phyloP scores from a whole-genome alignment of 2,888 invertebrate species.

The Erpobdella octoculata region DNA sequence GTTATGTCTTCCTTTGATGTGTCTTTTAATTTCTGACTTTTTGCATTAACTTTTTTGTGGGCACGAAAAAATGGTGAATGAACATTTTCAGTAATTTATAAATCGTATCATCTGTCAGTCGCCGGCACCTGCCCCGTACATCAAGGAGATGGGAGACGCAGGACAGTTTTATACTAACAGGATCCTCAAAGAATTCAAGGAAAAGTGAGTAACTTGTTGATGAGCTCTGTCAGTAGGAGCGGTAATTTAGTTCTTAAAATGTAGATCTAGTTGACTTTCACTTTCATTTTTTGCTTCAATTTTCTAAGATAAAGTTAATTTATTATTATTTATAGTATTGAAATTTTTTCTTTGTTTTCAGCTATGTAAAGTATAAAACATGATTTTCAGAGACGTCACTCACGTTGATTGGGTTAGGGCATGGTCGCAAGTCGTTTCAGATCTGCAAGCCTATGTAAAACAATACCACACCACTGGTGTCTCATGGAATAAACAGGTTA shows the following conservation, averaged over 20 bases:
- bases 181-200: slow-evolving; percentile 94
- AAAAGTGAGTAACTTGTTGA: slow-evolving; percentile 61
- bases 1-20: too few species aligned
- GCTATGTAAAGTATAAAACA: too few species aligned
- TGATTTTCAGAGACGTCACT: slow-evolving; percentile 65
- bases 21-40: neutral
- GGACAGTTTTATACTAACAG: slow-evolving; percentile 96
- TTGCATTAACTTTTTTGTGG: neutral
- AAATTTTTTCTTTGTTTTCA: too few species aligned
- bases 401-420: slow-evolving; percentile 92
- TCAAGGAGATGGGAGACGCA: slow-evolving; percentile 97
- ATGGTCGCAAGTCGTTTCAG: slow-evolving; percentile 77
- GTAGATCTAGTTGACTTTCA: neutral
- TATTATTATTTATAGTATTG: too few species aligned
- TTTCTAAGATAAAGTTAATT: too few species aligned
- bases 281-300: neutral
- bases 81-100: neutral
- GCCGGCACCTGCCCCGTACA: slow-evolving; percentile 86
- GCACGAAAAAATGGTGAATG: neutral
- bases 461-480: slow-evolving; percentile 92
- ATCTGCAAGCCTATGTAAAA: slow-evolving; percentile 81
- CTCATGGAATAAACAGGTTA: slow-evolving; percentile 66
- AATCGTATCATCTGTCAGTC: slow-evolving; percentile 55
- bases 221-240: neutral
- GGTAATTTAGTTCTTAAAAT: neutral